These are phyloP conservation scores for Macrosiphum euphorbiae DNA, from an alignment of 2,888 invertebrate genomes.

Conservation along the genomic window DNA sequence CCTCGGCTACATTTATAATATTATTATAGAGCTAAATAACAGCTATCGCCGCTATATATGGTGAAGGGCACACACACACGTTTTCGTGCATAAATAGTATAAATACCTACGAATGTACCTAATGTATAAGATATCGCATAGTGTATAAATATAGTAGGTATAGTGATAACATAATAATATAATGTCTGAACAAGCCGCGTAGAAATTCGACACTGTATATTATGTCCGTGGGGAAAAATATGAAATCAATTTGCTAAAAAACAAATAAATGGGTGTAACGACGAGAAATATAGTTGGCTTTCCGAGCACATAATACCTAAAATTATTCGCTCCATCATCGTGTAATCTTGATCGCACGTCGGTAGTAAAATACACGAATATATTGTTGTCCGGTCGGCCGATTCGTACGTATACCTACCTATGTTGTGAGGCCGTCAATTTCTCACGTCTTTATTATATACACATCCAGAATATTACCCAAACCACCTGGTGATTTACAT, in stretches of 20 bases:
- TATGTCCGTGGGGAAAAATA: not conserved
- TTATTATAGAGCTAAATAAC: not conserved
- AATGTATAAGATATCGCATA: not conserved
- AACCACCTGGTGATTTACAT: slow-evolving; percentile 27
- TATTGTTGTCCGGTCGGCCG: slow-evolving; percentile 13
- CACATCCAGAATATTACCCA: not conserved
- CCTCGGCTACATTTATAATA: not conserved
- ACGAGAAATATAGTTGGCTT: not conserved
- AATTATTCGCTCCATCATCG: slow-evolving; percentile 25
- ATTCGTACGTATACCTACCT: slow-evolving; percentile 5
- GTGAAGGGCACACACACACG: not conserved
- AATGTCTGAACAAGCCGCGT: not conserved
- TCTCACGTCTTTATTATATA: slow-evolving; percentile 48
- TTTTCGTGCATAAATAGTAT: not conserved
- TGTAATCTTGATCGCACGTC: slow-evolving; percentile 48
- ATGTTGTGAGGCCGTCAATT: slow-evolving; percentile 27
- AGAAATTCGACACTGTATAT: slow-evolving; percentile 16
- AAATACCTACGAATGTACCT: not conserved
- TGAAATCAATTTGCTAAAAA: slow-evolving; percentile 48
- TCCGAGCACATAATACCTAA: not conserved
- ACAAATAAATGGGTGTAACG: not conserved
- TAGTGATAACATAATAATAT: not conserved
- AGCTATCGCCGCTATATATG: not conserved
- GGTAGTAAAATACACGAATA: slow-evolving; percentile 39
- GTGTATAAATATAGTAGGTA: not conserved